Evolutionary conservation across 2,797 vertebrate genomes (phyloP).

Genomic region (Micromesistius poutassou): DNA sequence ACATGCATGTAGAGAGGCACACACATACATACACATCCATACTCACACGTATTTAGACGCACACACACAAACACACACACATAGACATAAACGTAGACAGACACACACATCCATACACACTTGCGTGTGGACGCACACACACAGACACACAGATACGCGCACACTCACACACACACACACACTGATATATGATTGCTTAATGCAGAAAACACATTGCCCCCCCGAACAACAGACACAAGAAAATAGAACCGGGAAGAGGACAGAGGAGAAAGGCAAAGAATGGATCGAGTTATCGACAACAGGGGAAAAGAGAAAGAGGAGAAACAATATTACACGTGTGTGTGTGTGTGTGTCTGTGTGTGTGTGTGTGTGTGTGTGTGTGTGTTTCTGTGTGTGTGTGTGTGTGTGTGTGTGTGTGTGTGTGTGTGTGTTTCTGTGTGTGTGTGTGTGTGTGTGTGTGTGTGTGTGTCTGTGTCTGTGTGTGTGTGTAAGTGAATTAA

Average conservation of each 20-base stretch:
- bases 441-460: neutral
- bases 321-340: neutral
- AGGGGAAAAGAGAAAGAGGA: slow-evolving; percentile 18
- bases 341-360: neutral
- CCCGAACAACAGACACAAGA: too few species aligned
- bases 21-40: too few species aligned
- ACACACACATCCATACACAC: slow-evolving; percentile 37
- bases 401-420: neutral
- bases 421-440: neutral
- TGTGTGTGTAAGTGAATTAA: neutral
- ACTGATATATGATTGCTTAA: slow-evolving; percentile 29
- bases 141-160: slow-evolving; percentile 15
- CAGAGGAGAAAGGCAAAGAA: slow-evolving; percentile 27
- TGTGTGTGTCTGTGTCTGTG: neutral
- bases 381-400: neutral
- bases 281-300: slow-evolving; percentile 11
- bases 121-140: too few species aligned
- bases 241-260: too few species aligned
- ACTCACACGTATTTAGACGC: too few species aligned
- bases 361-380: neutral
- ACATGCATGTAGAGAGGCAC: too few species aligned
- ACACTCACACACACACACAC: slow-evolving; percentile 32
- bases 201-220: slow-evolving; percentile 54
- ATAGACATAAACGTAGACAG: too few species aligned
- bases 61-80: too few species aligned